Conservation (phyloP, 2,797 vertebrate genomes). For the Gobio occitaniae region DNA sequence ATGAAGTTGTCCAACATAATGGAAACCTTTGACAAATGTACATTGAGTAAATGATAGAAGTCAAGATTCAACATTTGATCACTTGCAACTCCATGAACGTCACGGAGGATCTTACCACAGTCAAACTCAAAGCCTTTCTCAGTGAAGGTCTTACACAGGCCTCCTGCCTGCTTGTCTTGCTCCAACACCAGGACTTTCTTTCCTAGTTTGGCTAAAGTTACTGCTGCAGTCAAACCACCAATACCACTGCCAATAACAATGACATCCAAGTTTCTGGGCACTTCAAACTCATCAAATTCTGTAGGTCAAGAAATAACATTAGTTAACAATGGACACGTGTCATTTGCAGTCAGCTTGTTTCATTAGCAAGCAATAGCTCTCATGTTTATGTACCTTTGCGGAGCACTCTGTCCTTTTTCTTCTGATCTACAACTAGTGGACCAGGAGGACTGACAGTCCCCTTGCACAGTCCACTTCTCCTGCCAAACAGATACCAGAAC, state of each 20-base stretch:
- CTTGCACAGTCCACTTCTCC: slow-evolving; percentile 2
- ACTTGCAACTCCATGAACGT: fast-evolving
- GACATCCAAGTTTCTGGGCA: background rate
- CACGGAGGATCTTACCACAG: background rate
- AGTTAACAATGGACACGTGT: background rate
- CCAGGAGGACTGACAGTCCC: background rate
- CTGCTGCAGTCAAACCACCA: slow-evolving; percentile 10
- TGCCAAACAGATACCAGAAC: slow-evolving; percentile 17
- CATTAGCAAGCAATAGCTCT: background rate
- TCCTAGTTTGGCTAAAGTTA: slow-evolving; percentile 17
- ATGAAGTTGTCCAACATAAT: slow-evolving; percentile 35
- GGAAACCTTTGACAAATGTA: background rate
- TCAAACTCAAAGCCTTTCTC: slow-evolving; percentile 42
- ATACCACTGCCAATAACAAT: slow-evolving; percentile 41
- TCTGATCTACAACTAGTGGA: background rate
- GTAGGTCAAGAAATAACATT: fast-evolving
- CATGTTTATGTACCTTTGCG: background rate
- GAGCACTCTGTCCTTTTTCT: background rate
- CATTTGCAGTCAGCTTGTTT: background rate
- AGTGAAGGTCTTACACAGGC: slow-evolving; percentile 34
- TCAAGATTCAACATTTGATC: background rate
- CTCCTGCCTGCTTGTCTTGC: slow-evolving; percentile 31
- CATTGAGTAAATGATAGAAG: background rate
- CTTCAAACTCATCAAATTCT: slow-evolving; percentile 23
- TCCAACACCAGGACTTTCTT: slow-evolving; percentile 44